Percentiles rank a stretch among this genome's conserved stretches.
Conservation (phyloP, 1,140 invertebrate species). For the Drosophila persimilis region DNA sequence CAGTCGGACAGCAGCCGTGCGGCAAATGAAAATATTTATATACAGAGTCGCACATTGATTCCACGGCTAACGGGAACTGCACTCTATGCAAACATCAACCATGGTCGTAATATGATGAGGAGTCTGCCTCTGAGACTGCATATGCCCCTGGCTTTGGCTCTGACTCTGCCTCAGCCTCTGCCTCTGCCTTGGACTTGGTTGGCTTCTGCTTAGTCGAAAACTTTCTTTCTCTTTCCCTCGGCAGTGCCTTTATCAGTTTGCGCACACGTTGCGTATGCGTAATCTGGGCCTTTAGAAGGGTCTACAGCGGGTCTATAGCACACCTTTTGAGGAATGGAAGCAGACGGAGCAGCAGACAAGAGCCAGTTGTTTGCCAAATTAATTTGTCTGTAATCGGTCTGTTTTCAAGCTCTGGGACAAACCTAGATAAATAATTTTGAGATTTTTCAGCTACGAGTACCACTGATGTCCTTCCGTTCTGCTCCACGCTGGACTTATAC, state of each 20-base stretch:
- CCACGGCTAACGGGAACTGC: slow-evolving; percentile 55
- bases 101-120: slow-evolving; percentile 8
- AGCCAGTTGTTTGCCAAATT: slow-evolving; percentile 13
- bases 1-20: slow-evolving; percentile 59
- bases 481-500: no score
- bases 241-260: not conserved
- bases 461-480: no score
- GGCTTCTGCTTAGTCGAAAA: slow-evolving; percentile 7
- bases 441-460: no score
- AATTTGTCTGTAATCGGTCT: slow-evolving; percentile 1
- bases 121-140: not conserved
- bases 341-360: not conserved
- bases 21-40: slow-evolving; percentile 59
- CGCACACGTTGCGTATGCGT: slow-evolving; percentile 66
- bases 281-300: slow-evolving; percentile 36
- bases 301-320: slow-evolving; percentile 6
- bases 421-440: no score
- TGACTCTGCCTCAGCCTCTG: not conserved
- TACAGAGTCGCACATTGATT: slow-evolving; percentile 41
- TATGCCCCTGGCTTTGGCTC: not conserved
- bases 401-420: no score
- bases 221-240: not conserved
- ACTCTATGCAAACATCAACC: slow-evolving; percentile 49
- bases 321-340: not conserved
- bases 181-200: not conserved